Evolutionary conservation across 1,140 invertebrate genomes (phyloP), one percentile per base, ranked within the genome.

Genomic region (Dreissena polymorpha): DNA sequence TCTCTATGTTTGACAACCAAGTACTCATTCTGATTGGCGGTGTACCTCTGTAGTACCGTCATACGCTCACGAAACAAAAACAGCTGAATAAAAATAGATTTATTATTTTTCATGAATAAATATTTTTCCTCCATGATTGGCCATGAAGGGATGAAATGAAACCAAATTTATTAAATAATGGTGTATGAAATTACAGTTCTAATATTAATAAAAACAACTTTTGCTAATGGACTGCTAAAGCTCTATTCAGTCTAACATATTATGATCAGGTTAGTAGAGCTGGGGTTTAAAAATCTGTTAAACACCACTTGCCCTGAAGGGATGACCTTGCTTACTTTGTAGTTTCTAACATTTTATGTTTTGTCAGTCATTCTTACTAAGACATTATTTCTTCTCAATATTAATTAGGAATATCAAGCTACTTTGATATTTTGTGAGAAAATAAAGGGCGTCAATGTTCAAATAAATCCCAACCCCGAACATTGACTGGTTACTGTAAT

Each of bases 11-110:
- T 70, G 12, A 92, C 86, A 27, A 83, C 63, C 14, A 91, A 84
- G 81, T 90, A 92, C 49, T 91, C 81, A 70, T 88, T 91, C 72
- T 92, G 90, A 82, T 88, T 88, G n/a, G 90, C 90, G 29, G 90
- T 84, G 69, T 86, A 85, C 65, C 86, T 64, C 6, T 21, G 69
- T 25, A 92, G 79, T 21, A 60, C 65, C 7, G 68, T 53, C 80
- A 87, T 87, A 21, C 84, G 86, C 73, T 92, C 91, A 55, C 90
- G 60, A 84, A 87, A 91, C 29, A 92, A 78, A 81, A 91, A 92
- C 13, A 92, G 16, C 91, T 92, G 81, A 27, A 86, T 88, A 69
- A 67, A 80, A n/a, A 68, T 1, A 8, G 16, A 23, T 27, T 70
- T 16, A 2, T 49, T 29, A 70, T 39, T 70, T 50, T 18, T 25